phyloP scores from a whole-genome alignment of 2,113 vertebrate species.

The Callorhinus ursinus region DNA sequence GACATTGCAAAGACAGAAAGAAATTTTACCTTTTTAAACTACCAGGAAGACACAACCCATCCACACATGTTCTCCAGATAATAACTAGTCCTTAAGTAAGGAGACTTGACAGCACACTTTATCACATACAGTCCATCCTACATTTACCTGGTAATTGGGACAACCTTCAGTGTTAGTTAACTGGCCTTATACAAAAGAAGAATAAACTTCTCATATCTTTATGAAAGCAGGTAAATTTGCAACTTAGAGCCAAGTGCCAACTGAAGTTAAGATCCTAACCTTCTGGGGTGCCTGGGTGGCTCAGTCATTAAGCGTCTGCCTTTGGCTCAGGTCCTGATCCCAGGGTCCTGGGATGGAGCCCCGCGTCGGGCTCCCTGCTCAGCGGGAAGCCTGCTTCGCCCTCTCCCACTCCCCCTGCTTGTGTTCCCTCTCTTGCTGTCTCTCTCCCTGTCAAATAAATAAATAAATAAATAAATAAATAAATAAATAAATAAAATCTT shows the following conservation, averaged over 20 bases:
- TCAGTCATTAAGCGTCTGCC: too few species aligned
- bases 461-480: too few species aligned
- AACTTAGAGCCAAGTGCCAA: background rate
- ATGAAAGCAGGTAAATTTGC: background rate
- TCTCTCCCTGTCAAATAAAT: too few species aligned
- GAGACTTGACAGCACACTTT: background rate
- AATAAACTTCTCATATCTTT: background rate
- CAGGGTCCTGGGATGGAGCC: too few species aligned
- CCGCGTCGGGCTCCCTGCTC: too few species aligned
- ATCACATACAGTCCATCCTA: background rate
- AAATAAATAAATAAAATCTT: too few species aligned
- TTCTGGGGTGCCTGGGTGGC: background rate
- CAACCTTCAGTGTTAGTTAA: background rate
- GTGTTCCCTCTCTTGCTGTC: too few species aligned
- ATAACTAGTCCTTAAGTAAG: background rate
- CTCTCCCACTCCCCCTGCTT: too few species aligned
- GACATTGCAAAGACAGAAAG: background rate
- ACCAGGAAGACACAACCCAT: background rate
- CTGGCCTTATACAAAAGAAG: background rate
- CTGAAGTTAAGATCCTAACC: background rate
- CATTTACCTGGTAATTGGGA: background rate
- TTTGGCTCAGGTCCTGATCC: too few species aligned
- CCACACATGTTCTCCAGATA: background rate
- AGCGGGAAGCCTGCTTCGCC: too few species aligned
- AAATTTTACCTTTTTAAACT: background rate